Evolutionary conservation across 2,888 invertebrate species (phyloP).

Genomic region (Acanthoscelides obtectus): DNA sequence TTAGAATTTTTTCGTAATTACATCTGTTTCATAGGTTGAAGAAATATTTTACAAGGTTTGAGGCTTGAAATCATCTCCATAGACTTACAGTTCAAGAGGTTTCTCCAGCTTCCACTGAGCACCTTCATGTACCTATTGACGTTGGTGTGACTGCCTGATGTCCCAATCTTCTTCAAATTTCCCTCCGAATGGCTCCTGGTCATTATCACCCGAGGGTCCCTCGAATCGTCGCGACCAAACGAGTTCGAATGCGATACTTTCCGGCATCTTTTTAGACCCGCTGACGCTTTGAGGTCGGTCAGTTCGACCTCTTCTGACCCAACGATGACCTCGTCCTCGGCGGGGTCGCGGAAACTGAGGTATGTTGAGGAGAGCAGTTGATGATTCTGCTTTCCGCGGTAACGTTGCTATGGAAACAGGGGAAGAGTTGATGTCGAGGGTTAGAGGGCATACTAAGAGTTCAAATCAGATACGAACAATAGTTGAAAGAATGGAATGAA

Average conservation of each 20-base stretch:
- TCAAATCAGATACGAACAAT: neutral
- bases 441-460: neutral
- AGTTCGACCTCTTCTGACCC: constrained; percentile 37
- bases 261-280: constrained; percentile 29
- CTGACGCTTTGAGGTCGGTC: constrained; percentile 23
- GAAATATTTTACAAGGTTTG: too few species aligned
- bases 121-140: constrained; percentile 68
- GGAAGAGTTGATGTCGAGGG: neutral
- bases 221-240: constrained; percentile 36
- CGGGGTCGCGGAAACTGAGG: constrained; percentile 55
- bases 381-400: constrained; percentile 23
- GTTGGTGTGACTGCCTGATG: constrained; percentile 35
- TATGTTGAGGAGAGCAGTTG: constrained; percentile 52
- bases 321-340: constrained; percentile 45
- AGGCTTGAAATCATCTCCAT: neutral
- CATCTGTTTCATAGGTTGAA: too few species aligned
- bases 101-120: constrained; percentile 76
- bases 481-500: too few species aligned
- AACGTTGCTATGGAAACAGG: constrained; percentile 15
- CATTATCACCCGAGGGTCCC: constrained; percentile 43
- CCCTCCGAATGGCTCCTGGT: constrained; percentile 70
- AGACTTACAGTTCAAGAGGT: constrained; percentile 71
- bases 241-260: constrained; percentile 48
- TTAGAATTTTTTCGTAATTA: too few species aligned
- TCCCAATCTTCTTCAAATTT: constrained; percentile 51